Evolutionary conservation across 2,113 vertebrate species (phyloP).

Genomic region (Noturus placidus): DNA sequence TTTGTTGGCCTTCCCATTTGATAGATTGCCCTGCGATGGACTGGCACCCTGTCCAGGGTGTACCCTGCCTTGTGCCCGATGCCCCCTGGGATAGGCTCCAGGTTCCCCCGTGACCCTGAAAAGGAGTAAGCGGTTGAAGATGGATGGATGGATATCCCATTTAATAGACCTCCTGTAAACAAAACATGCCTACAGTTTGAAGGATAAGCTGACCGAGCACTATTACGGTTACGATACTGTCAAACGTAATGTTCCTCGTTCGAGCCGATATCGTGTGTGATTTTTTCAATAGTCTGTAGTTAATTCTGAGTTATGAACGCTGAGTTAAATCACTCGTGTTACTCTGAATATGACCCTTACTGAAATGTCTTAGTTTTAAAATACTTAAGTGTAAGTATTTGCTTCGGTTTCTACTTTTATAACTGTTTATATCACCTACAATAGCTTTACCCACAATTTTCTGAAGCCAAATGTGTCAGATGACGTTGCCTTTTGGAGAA

Average conservation of each 20-base stretch:
- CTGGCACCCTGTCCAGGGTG: too few relatives aligned
- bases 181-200: background rate
- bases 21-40: too few relatives aligned
- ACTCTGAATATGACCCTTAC: background rate
- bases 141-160: too few relatives aligned
- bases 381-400: background rate
- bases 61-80: too few relatives aligned
- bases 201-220: background rate
- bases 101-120: too few relatives aligned
- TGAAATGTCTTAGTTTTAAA: background rate
- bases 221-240: background rate
- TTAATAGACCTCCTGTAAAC: background rate
- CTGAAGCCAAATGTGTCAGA: background rate
- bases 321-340: background rate
- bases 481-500: background rate
- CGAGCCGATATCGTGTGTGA: background rate
- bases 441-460: background rate
- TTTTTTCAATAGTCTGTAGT: background rate
- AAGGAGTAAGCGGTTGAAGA: too few relatives aligned
- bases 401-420: background rate
- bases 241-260: background rate
- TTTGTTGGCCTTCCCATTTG: background rate
- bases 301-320: background rate
- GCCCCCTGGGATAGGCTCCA: too few relatives aligned
- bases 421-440: background rate